Conservation (phyloP, 2,888 invertebrate species). For the Minunthozetes semirufus region DNA sequence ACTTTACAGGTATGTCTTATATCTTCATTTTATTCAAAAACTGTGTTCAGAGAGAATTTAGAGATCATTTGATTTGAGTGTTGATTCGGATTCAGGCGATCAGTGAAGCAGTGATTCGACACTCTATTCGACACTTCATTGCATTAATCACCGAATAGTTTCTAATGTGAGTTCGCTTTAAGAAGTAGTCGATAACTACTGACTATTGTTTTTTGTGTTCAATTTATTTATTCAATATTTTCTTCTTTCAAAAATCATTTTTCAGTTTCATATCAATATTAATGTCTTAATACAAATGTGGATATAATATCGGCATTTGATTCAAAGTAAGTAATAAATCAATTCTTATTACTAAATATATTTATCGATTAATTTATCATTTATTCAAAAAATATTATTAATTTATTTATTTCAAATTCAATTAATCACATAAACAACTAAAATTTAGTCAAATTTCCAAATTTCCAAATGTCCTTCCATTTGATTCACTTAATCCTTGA, state of each 20-base stretch:
- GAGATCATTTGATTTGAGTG: not conserved
- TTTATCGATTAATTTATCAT: not conserved
- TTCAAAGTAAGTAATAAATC: not conserved
- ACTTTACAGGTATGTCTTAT: not conserved
- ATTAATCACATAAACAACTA: too few species aligned
- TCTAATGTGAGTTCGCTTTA: not conserved
- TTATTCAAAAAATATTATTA: too few species aligned
- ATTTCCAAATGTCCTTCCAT: too few species aligned
- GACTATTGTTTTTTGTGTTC: not conserved
- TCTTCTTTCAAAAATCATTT: not conserved
- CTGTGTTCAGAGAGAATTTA: not conserved
- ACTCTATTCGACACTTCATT: not conserved
- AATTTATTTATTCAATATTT: not conserved
- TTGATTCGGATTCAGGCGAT: slow-evolving; percentile 9
- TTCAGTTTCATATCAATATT: not conserved
- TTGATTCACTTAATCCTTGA: too few species aligned
- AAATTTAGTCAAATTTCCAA: too few species aligned
- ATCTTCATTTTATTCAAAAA: not conserved
- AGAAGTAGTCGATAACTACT: not conserved
- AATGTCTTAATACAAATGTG: not conserved
- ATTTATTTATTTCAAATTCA: too few species aligned
- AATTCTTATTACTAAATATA: not conserved
- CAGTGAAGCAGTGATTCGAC: slow-evolving; percentile 5
- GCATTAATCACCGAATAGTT: not conserved
- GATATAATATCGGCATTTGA: not conserved